A percentile compares a stretch with the other conserved stretches of the same genome.
phyloP scores from a whole-genome alignment of 2,797 vertebrate species.

The Mycteria americana region DNA sequence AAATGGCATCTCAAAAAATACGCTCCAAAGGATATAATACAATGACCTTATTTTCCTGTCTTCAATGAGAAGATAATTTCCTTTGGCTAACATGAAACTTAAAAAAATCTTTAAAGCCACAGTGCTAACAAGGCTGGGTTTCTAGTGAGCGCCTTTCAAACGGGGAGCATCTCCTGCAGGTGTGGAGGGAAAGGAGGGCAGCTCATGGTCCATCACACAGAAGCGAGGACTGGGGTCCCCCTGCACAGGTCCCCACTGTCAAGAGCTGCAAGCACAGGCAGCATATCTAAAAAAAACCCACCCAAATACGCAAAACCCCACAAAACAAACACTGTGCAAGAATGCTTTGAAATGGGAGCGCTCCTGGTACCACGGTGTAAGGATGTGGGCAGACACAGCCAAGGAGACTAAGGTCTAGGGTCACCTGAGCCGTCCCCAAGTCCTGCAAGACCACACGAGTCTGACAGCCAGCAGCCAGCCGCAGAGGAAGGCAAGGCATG shows the following conservation, averaged over 20 bases:
- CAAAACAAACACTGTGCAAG: background rate
- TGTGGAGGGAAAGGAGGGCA: background rate
- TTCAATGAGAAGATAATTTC: conserved; percentile 51
- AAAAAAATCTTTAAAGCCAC: background rate
- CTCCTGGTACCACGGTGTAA: background rate
- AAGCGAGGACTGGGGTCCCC: background rate
- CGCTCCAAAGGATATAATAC: conserved; percentile 30
- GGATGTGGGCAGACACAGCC: background rate
- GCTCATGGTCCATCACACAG: background rate
- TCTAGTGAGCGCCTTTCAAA: background rate
- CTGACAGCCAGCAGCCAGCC: background rate
- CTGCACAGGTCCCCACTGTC: background rate
- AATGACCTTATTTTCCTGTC: conserved; percentile 61
- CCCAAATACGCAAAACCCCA: background rate
- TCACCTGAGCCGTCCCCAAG: background rate
- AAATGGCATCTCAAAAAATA: conserved; percentile 53
- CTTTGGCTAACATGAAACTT: conserved; percentile 14
- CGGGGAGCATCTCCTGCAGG: background rate
- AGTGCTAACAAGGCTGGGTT: background rate
- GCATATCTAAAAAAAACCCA: background rate
- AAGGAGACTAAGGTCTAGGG: background rate
- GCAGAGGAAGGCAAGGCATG: background rate
- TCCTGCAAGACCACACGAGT: background rate
- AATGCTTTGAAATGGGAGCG: background rate
- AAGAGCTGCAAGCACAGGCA: background rate